Evolutionary conservation across 2,888 invertebrate species (phyloP).

Genomic region (Ochropacha duplaris): DNA sequence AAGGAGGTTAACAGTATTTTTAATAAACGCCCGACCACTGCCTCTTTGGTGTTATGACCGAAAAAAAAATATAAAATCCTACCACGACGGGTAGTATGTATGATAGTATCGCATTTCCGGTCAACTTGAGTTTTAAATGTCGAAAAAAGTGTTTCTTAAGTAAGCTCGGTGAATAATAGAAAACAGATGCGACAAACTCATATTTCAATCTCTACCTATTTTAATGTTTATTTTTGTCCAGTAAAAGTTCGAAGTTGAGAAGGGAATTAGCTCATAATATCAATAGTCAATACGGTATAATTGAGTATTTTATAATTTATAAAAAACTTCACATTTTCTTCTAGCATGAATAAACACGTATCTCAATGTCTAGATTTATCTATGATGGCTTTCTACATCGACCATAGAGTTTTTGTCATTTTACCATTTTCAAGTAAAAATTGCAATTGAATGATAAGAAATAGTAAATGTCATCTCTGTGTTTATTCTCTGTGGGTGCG

Average conservation of each 20-base stretch:
- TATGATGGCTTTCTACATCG: not conserved
- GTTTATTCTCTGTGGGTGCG: slow-evolving; percentile 47
- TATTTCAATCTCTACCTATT: not conserved
- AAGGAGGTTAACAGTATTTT: slow-evolving; percentile 3
- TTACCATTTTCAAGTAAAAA: not conserved
- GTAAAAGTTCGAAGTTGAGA: too few species aligned
- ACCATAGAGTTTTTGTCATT: not conserved
- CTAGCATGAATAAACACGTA: not conserved
- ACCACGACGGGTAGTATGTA: slow-evolving; percentile 54
- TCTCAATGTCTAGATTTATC: not conserved
- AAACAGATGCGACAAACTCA: not conserved
- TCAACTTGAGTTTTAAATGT: slow-evolving; percentile 59
- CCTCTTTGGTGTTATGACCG: slow-evolving; percentile 15
- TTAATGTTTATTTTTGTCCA: not conserved
- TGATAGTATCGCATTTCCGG: slow-evolving; percentile 78
- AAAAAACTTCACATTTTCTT: too few species aligned
- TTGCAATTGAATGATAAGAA: not conserved
- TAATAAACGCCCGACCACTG: not conserved
- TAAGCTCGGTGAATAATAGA: slow-evolving; percentile 48
- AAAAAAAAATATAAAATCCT: slow-evolving; percentile 47
- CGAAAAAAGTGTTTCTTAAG: slow-evolving; percentile 66
- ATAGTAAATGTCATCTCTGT: slow-evolving; percentile 30
- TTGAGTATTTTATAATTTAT: too few species aligned
- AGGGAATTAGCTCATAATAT: too few species aligned
- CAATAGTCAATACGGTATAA: too few species aligned